Evolutionary conservation across 2,888 invertebrate genomes (phyloP), one percentile per base, ranked within the genome.

Genomic region (Tethea ocularis): DNA sequence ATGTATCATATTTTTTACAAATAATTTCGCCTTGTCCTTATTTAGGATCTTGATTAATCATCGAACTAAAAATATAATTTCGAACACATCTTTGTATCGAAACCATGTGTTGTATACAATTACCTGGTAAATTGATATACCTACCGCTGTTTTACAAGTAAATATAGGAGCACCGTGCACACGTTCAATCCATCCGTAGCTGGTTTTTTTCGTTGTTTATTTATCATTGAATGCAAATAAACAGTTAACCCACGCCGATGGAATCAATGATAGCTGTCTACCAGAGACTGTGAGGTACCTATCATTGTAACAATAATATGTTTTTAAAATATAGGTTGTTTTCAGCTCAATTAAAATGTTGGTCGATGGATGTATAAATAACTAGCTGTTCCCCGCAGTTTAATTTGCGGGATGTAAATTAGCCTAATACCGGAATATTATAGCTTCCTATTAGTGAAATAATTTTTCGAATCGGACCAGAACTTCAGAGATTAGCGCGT

Each of bases 81-180:
- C n/a, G n/a, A 5, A 38, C 33, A 33, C 33, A n/a, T n/a, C n/a
- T 5, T 38, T 38, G n/a, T 38, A n/a, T n/a, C 7, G 6, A 7
- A 38, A 38, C 6, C n/a, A 38, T 38, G n/a, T 36, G 38, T 15
- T 36, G 36, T 36, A 36, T n/a, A n/a, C 15, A 38, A 36, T 36
- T 36, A 15, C 38, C 38, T 38, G 11, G 26, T 57, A 57, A 51
- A 22, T 51, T 57, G 17, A 33, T 51, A 22, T 20, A 57, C n/a
- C 46, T 20, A 57, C n/a, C 46, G 17, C 17, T 46, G 46, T 46
- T 46, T 46, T 20, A 20, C 20, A 17, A 46, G 46, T 20, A 20
- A 46, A 46, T 46, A 46, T 46, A 38, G 46, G 20, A 46, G 46
- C 17, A 20, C 15, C 46, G 10, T 20, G 46, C 17, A 46, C 46